Percentiles rank a stretch among this genome's conserved stretches.
These are phyloP conservation scores for Papilio gigon DNA, from an alignment of 2,888 invertebrate genomes.

Conservation along the genomic window DNA sequence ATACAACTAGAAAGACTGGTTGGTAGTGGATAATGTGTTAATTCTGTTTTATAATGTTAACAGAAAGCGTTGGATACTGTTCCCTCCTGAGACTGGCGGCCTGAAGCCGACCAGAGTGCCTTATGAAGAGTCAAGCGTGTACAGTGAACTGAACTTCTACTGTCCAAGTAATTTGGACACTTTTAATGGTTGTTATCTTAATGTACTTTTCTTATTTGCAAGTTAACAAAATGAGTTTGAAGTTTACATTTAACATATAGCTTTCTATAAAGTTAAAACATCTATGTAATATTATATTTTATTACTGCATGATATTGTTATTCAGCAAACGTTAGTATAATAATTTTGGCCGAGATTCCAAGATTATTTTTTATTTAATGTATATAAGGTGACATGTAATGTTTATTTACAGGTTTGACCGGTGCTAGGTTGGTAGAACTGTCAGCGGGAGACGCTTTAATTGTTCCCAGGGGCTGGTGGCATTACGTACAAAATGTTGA, in stretches of 20 bases:
- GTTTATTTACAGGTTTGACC: slow-evolving; percentile 58
- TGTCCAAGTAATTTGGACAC: slow-evolving; percentile 81
- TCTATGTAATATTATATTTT: no score
- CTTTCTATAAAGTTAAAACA: no score
- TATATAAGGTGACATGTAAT: not conserved
- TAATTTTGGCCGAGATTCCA: no score
- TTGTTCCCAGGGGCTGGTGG: slow-evolving; percentile 98
- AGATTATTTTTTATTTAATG: not conserved
- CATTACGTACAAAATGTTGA: slow-evolving; percentile 96
- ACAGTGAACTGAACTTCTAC: slow-evolving; percentile 91
- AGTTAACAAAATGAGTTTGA: no score
- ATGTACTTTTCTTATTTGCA: slow-evolving; percentile 42
- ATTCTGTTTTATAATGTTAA: slow-evolving; percentile 45
- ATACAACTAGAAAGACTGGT: no score
- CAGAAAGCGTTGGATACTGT: slow-evolving; percentile 96
- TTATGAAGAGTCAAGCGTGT: slow-evolving; percentile 98
- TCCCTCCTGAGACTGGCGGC: slow-evolving; percentile 88
- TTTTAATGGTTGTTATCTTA: slow-evolving; percentile 70
- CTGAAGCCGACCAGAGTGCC: slow-evolving; percentile 93
- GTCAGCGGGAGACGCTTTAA: slow-evolving; percentile 92
- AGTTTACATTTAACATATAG: no score
- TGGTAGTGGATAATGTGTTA: no score
- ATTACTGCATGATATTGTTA: no score
- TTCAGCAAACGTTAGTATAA: no score
- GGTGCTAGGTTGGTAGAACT: slow-evolving; percentile 84